Evolutionary conservation across 2,888 invertebrate species (phyloP).

Genomic region (Caenorhabditis sp.): DNA sequence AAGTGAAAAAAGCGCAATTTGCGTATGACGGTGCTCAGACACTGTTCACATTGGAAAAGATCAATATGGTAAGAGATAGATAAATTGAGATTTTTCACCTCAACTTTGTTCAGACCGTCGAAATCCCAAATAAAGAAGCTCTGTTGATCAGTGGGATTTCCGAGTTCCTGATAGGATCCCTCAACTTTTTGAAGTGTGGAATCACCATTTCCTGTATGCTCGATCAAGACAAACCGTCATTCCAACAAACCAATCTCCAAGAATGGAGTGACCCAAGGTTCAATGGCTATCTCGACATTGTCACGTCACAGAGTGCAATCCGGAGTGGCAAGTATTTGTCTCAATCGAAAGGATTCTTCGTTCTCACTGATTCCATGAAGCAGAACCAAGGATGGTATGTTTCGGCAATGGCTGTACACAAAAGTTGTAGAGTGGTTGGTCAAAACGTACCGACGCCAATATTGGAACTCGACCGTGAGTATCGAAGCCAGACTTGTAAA

Average conservation of each 20-base stretch:
- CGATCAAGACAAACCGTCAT: constrained; percentile 50
- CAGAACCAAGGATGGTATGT: constrained; percentile 36
- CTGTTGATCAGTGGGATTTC: constrained; percentile 20
- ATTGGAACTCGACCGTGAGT: constrained; percentile 53
- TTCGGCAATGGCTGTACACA: constrained; percentile 48
- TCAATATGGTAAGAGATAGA: constrained; percentile 38
- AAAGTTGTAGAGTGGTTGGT: constrained; percentile 53
- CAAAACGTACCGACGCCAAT: constrained; percentile 30
- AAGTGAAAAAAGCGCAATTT: constrained; percentile 1
- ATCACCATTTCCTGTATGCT: constrained; percentile 39
- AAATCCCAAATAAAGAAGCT: constrained; percentile 33
- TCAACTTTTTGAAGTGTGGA: constrained; percentile 32
- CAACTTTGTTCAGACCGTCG: constrained; percentile 17
- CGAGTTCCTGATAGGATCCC: constrained; percentile 37
- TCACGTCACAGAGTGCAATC: constrained; percentile 51
- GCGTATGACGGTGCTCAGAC: constrained; percentile 56
- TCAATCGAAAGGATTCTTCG: constrained; percentile 53
- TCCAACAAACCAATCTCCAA: constrained; percentile 32
- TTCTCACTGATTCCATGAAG: constrained; percentile 31
- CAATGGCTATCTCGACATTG: constrained; percentile 51
- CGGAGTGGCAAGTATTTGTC: constrained; percentile 51
- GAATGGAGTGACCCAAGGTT: constrained; percentile 56
- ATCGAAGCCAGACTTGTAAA: not conserved
- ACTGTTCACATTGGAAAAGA: constrained; percentile 47
- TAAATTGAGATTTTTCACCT: not conserved